Percentiles rank a stretch among this genome's conserved stretches.
phyloP scores from a whole-genome alignment of 2,797 vertebrate genomes.

The Paedocypris micromegethes region DNA sequence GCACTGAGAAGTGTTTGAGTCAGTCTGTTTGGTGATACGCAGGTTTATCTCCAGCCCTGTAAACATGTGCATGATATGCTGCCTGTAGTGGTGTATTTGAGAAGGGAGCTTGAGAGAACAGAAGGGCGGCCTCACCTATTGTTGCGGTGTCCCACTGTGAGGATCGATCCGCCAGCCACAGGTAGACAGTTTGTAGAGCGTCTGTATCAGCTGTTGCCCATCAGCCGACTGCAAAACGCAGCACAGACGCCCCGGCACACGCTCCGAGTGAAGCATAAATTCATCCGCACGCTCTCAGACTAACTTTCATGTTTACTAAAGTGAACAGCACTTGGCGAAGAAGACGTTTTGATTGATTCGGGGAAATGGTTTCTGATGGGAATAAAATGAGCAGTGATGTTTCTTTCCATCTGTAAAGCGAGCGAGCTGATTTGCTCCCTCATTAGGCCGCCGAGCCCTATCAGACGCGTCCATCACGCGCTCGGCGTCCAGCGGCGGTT shows the following conservation, averaged over 20 bases:
- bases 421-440: slow-evolving; percentile 41
- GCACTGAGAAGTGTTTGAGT: slow-evolving; percentile 55
- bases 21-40: slow-evolving; percentile 36
- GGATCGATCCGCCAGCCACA: slow-evolving; percentile 67
- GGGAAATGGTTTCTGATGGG: slow-evolving; percentile 16
- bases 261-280: slow-evolving; percentile 25
- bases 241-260: slow-evolving; percentile 1
- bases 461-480: slow-evolving; percentile 42
- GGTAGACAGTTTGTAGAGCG: slow-evolving; percentile 62
- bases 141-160: slow-evolving; percentile 48
- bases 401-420: slow-evolving; percentile 22
- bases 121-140: slow-evolving; percentile 51
- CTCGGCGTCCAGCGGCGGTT: slow-evolving; percentile 37
- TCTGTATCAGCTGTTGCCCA: slow-evolving; percentile 47
- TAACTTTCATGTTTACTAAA: slow-evolving; percentile 15
- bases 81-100: slow-evolving; percentile 34
- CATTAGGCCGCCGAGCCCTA: slow-evolving; percentile 40
- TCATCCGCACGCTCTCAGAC: slow-evolving; percentile 37
- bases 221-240: slow-evolving; percentile 61
- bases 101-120: slow-evolving; percentile 41
- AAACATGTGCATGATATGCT: slow-evolving; percentile 30
- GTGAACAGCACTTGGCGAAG: slow-evolving; percentile 22
- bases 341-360: background rate
- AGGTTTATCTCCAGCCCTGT: slow-evolving; percentile 20
- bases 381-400: slow-evolving; percentile 3